Conservation (phyloP, 2,797 vertebrate genomes). For the Helarctos malayanus region DNA sequence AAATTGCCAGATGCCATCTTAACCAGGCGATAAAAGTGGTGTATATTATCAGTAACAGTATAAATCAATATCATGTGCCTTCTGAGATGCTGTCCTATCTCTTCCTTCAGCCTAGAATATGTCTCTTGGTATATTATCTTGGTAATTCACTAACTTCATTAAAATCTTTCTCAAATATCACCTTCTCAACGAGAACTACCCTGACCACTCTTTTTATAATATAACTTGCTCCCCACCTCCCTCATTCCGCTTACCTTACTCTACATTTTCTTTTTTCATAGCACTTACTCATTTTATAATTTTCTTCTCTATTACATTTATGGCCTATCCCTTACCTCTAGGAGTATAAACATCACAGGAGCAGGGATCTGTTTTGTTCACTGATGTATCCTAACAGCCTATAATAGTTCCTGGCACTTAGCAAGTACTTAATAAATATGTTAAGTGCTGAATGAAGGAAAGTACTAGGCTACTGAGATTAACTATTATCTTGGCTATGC, state of each 20-base stretch:
- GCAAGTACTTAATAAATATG: not conserved
- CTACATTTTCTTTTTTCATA: not conserved
- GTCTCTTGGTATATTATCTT: not conserved
- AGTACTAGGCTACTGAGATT: not conserved
- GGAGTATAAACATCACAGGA: not conserved
- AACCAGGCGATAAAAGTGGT: not conserved
- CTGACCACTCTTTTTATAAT: not conserved
- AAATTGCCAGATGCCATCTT: not conserved
- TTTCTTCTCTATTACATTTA: slow-evolving; percentile 35
- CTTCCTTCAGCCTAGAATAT: not conserved
- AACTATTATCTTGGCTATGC: not conserved
- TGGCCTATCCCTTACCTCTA: not conserved
- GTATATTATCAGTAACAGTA: not conserved
- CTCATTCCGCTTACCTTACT: not conserved
- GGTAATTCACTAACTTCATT: not conserved
- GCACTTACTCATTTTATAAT: not conserved
- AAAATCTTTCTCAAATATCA: not conserved
- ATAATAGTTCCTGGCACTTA: not conserved
- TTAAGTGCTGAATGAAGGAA: not conserved
- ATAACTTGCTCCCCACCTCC: not conserved
- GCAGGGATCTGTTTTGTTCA: not conserved
- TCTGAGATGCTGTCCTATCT: not conserved
- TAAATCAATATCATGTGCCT: not conserved
- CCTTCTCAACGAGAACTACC: not conserved
- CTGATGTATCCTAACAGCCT: not conserved